Percentiles rank a stretch among this genome's conserved stretches.
These are phyloP conservation scores for human (Homo sapiens) DNA, from an alignment of 2,113 vertebrate species.

Conservation along the genomic window DNA sequence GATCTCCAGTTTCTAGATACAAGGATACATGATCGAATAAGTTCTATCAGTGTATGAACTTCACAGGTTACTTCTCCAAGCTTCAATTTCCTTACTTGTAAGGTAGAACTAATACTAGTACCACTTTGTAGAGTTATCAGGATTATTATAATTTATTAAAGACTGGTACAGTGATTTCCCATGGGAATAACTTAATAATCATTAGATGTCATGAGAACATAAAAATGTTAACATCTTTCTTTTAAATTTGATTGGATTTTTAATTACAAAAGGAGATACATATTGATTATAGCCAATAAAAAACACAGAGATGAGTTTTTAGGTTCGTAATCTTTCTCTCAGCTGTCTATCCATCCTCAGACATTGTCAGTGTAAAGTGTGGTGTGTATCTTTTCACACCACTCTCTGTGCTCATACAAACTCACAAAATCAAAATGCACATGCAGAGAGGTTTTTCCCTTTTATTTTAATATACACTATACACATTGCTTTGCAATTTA, in stretches of 20 bases:
- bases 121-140: not conserved
- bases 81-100: not conserved
- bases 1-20: not conserved
- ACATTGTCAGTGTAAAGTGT: not conserved
- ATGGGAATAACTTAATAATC: conserved; percentile 22
- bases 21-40: not conserved
- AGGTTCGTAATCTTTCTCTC: not conserved
- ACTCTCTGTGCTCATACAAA: not conserved
- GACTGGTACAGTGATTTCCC: not conserved
- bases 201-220: not conserved
- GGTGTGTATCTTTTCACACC: not conserved
- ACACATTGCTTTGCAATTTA: not conserved
- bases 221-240: conserved; percentile 38
- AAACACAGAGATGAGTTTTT: conserved; percentile 20
- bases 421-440: not conserved
- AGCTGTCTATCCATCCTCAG: not conserved
- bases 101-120: not conserved
- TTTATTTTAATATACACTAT: not conserved
- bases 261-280: conserved; percentile 40
- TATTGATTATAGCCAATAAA: conserved; percentile 11
- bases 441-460: not conserved
- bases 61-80: not conserved
- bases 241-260: conserved; percentile 43
- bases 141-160: conserved; percentile 15
- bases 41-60: not conserved